These are phyloP conservation scores for Cheilinus undulatus DNA, from an alignment of 2,113 vertebrate genomes.

Conservation along the genomic window DNA sequence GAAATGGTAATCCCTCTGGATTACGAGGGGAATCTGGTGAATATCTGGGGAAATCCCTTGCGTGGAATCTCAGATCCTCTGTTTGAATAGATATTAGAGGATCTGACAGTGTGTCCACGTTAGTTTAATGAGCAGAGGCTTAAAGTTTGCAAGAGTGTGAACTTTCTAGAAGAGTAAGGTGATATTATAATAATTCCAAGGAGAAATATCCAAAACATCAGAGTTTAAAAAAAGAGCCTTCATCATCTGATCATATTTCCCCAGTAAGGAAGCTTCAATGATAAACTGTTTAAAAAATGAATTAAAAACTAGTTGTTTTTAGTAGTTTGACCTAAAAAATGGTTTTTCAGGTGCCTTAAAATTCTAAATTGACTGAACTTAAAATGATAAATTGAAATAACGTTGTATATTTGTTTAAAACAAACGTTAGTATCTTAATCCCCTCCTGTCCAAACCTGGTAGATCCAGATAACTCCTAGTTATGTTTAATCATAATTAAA, in stretches of 20 bases:
- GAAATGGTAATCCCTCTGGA: conserved; percentile 73
- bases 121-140: conserved; percentile 65
- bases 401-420: too few relatives aligned
- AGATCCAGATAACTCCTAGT: too few relatives aligned
- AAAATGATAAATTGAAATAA: too few relatives aligned
- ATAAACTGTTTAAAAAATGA: too few relatives aligned
- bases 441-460: too few relatives aligned
- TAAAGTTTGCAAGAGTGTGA: conserved; percentile 25
- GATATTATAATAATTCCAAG: not conserved
- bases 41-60: conserved; percentile 77
- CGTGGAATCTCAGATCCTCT: conserved; percentile 63
- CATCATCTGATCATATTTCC: not conserved
- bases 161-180: conserved; percentile 12
- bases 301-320: too few relatives aligned
- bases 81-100: conserved; percentile 58
- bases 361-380: too few relatives aligned
- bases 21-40: conserved; percentile 72
- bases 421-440: too few relatives aligned
- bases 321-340: too few relatives aligned
- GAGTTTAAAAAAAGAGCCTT: not conserved
- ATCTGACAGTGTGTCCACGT: conserved; percentile 32
- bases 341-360: too few relatives aligned
- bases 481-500: too few relatives aligned
- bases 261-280: too few relatives aligned
- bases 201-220: not conserved